phyloP scores from a whole-genome alignment of 2,888 invertebrate genomes.

The Stegophylla sp. region DNA sequence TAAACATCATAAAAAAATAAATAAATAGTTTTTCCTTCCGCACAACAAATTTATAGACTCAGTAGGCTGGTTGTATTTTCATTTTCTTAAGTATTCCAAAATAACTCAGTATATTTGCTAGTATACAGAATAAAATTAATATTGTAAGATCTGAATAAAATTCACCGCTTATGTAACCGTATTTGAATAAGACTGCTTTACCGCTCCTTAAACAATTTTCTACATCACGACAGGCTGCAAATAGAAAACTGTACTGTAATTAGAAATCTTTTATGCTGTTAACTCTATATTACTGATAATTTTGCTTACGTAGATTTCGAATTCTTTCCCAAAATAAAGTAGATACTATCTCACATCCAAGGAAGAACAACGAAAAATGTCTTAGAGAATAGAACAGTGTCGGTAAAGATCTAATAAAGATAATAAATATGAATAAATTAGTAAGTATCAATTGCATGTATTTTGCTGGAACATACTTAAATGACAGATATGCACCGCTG shows the following conservation, averaged over 20 bases:
- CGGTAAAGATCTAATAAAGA: neutral
- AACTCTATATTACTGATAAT: too few species aligned
- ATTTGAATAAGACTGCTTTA: conserved; percentile 22
- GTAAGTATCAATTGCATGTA: neutral
- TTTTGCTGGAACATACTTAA: neutral
- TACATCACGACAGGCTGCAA: conserved; percentile 18
- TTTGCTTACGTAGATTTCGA: conserved; percentile 29
- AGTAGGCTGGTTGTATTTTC: conserved; percentile 47
- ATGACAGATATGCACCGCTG: conserved; percentile 40
- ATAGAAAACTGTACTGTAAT: too few species aligned
- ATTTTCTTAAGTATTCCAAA: conserved; percentile 25
- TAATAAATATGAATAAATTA: neutral
- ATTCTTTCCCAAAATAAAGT: conserved; percentile 27
- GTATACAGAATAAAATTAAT: neutral
- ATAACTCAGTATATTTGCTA: conserved; percentile 1
- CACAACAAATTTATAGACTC: neutral
- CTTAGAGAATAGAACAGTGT: neutral
- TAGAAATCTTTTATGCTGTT: too few species aligned
- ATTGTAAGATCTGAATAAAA: neutral
- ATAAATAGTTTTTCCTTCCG: too few species aligned
- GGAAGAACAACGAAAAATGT: conserved; percentile 42
- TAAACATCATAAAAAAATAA: too few species aligned
- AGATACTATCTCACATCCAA: conserved; percentile 33
- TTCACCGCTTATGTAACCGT: conserved; percentile 14
- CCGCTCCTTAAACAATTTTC: conserved; percentile 33